Base-by-base conservation (phyloP, 1,140 invertebrate genomes). In the Mycetomoellerius zeteki region DNA sequence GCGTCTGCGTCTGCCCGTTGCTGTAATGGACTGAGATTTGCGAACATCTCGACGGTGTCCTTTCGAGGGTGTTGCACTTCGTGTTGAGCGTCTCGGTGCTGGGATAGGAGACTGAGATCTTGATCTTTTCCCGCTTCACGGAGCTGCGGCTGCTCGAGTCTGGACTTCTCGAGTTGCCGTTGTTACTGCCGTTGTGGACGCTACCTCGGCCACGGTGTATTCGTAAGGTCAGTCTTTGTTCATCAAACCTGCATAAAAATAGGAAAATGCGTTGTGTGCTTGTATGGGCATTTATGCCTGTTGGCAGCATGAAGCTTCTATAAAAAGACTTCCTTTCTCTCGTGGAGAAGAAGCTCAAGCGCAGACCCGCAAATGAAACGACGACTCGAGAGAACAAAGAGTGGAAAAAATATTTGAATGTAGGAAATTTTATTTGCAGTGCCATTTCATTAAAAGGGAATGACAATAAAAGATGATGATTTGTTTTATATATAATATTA, bases 201-300 rank as follows among this genome's bases (percentile, higher is more conserved):
- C 96, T 97, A 16, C 96, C 96, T 14, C 97, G 96, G 4, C 98
- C 98, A 8, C 98, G 96, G 94, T 99, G 99, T 90, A 99, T 99
- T 80, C 99, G 96, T 85, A 99, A 94, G 0, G 99, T 99, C 47
- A 99, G 96, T 58, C 98, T 97, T 93, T 98, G 98, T 93, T 99
- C 98, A 89, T 98, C 97, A 91, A 98, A 97, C 62, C 97, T 95
- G 58, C 8, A 77, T 82, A 37, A 73, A 12, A 85, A 65, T 64
- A 16, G 47, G 82, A 54, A 69, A 75, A 75, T 50, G 43, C 60
- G 30, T 77, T 50, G 64, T 43, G n/a, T 30, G 52, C 14, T 16
- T 37, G 0, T 19, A 24, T 81, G 30, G 30, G 1, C 64, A 43
- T 72, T 73, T 62, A 62, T 81, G n/a, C 21, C 33, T 43, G 12